Conservation (phyloP, 2,888 invertebrate species). For the Eledona agricola region DNA sequence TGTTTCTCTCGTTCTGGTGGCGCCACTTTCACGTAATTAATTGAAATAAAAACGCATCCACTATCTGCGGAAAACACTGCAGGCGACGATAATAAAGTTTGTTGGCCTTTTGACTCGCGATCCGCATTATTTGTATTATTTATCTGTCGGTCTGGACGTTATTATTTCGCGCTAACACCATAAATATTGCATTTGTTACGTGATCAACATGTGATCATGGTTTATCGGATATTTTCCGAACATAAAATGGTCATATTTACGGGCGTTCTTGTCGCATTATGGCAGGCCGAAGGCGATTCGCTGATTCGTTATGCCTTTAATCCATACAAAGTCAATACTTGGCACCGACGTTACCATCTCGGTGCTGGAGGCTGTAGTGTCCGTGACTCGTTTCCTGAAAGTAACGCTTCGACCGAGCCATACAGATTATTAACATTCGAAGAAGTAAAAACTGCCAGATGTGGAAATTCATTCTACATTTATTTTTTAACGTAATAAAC, state of each 20-base stretch:
- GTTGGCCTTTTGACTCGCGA: no score
- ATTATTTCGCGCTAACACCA: slow-evolving; percentile 12
- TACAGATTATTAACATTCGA: no score
- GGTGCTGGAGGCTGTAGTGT: slow-evolving; percentile 1
- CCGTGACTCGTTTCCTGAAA: slow-evolving; percentile 7
- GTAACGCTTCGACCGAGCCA: no score
- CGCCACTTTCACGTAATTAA: no score
- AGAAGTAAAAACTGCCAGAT: no score
- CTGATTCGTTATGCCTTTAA: slow-evolving; percentile 1
- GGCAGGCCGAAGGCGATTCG: slow-evolving; percentile 6
- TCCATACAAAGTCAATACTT: slow-evolving; percentile 25
- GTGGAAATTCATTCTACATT: no score
- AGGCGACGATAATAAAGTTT: not conserved
- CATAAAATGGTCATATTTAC: slow-evolving; percentile 8
- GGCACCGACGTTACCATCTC: no score
- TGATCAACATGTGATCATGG: slow-evolving; percentile 12
- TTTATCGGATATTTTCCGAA: slow-evolving; percentile 7
- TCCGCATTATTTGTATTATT: no score
- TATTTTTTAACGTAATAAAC: no score
- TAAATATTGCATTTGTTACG: slow-evolving; percentile 12
- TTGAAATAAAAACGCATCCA: no score
- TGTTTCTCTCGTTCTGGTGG: no score
- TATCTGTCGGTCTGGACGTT: not conserved
- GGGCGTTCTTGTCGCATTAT: slow-evolving; percentile 9
- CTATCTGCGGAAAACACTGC: no score